A percentile compares a stretch with the other conserved stretches of the same genome.
Evolutionary conservation across 2,797 vertebrate species (phyloP).

Genomic region (Dryobates pubescens): DNA sequence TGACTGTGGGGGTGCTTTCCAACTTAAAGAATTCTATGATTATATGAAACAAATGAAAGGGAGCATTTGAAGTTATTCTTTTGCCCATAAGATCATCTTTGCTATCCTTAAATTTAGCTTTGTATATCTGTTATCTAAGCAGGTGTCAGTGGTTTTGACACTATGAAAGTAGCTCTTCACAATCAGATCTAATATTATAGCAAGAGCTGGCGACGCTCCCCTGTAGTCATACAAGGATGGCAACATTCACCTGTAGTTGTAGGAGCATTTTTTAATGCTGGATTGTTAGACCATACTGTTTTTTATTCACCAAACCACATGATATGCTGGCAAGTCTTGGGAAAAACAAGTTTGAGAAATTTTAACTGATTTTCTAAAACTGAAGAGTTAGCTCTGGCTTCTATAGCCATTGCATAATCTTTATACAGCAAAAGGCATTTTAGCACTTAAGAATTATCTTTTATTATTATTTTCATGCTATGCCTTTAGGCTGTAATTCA

Average conservation of each 20-base stretch:
- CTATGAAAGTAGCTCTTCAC: neutral
- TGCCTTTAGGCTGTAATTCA: conserved; percentile 55
- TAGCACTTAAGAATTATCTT: conserved; percentile 26
- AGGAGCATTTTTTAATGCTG: neutral
- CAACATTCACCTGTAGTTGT: neutral
- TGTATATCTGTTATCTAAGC: neutral
- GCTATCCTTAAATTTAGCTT: neutral
- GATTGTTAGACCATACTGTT: neutral
- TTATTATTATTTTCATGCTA: conserved; percentile 22
- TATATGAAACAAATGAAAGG: neutral
- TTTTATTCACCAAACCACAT: neutral
- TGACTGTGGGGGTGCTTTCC: too few species aligned
- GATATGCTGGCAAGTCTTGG: neutral
- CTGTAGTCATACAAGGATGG: neutral
- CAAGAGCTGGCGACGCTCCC: neutral
- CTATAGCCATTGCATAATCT: neutral
- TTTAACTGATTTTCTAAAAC: conserved; percentile 15
- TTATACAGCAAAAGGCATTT: conserved; percentile 49
- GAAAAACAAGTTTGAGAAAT: neutral
- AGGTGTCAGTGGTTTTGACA: neutral
- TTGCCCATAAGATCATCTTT: neutral
- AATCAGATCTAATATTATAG: neutral
- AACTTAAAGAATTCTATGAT: too few species aligned
- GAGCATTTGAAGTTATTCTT: neutral
- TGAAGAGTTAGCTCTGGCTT: conserved; percentile 16